Base-by-base conservation (phyloP, 2,888 invertebrate genomes). In the Sphaeridia pumilis region DNA sequence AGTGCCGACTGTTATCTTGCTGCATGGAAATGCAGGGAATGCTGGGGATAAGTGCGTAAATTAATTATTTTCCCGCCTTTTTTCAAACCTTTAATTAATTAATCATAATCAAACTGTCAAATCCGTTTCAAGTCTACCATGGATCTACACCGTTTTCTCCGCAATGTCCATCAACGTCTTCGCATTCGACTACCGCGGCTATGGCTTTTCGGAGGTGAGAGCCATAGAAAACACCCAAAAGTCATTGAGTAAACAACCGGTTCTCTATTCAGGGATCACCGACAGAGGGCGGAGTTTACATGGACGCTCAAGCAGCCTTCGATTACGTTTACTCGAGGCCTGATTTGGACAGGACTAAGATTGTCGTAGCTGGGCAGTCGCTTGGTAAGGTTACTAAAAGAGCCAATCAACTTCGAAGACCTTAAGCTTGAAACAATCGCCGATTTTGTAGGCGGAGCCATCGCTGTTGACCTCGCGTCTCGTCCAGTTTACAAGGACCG, bases 11-110 rank as follows among this genome's bases (percentile, higher is more conserved):
- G 34, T 52, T 3, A 41, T 52, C 5, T 12, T 52, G 24, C 43
- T 22, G 28, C 52, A 52, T 26, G 52, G 52, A 10, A 52, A 52
- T 22, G 52, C 46, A 2, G 52, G 52, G 10, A 52, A 52, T 47
- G 34, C 42, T 25, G 52, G 52, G 1, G 52, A 52, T 22, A 46
- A 46, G 42, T 49, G n/a, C 12, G 44, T 22, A 7, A 12, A 31
- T 43, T 14, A 24, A 14, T 10, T 10, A 20, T 20, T 38, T 38
- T 14, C n/a, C n/a, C n/a, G 38, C 12, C 5, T 7, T 14, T 17
- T 38, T 14, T 38, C 5, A 14, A 38, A 38, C 20, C 38, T 12
- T 38, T 38, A 5, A 31, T 31, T 31, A 31, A 31, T 31, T 31
- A 7, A 7, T 14, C 14, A 31, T 31, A 31, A 31, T 10, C 14